Evolutionary conservation across 2,888 invertebrate species (phyloP).

Genomic region (Himalopsyche kuldschensis): DNA sequence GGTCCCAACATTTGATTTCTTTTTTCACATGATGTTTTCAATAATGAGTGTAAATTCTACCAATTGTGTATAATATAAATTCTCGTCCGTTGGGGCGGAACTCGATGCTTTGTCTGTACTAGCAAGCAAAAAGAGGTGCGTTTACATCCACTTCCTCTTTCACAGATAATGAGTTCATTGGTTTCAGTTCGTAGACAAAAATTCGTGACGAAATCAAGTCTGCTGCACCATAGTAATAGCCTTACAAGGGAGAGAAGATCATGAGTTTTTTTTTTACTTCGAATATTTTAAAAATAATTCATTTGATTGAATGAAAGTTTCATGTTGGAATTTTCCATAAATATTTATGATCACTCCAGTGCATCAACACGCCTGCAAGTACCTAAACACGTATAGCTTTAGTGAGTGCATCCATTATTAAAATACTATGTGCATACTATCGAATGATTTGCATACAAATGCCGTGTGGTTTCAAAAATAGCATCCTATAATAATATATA

Average conservation of each 20-base stretch:
- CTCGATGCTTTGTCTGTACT: neutral
- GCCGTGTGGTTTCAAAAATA: neutral
- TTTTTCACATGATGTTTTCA: neutral
- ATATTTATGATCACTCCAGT: neutral
- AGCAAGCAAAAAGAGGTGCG: neutral
- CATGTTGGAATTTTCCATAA: neutral
- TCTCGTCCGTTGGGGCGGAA: neutral
- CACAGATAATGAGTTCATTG: no score
- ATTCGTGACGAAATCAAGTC: no score
- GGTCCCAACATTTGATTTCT: neutral
- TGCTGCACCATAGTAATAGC: no score
- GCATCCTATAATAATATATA: neutral
- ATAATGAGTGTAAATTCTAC: neutral
- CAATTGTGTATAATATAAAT: neutral
- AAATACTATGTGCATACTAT: neutral
- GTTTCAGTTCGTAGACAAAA: no score
- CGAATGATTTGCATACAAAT: neutral
- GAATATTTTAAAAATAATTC: no score
- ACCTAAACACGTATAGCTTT: neutral
- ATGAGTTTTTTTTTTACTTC: no score
- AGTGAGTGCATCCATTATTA: neutral
- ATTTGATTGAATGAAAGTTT: no score
- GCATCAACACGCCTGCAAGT: neutral
- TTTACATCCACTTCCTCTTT: neutral
- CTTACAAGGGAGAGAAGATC: no score